phyloP scores from a whole-genome alignment of 2,888 invertebrate species.

The Diachrysia chrysitis region DNA sequence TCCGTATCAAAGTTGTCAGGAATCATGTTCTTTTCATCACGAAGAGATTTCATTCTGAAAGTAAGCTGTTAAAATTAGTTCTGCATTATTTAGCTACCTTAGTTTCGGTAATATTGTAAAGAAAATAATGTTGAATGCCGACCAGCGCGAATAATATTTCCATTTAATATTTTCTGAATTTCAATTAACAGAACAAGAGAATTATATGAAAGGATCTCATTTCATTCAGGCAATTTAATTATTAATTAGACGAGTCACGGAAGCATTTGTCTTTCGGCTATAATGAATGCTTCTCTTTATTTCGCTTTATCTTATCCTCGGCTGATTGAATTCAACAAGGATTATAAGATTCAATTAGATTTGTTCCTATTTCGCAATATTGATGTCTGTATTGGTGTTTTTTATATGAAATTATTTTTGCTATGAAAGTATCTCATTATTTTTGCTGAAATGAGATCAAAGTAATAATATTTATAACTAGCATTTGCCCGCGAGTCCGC shows the following conservation, averaged over 20 bases:
- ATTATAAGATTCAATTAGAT: constrained; percentile 13
- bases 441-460: background rate
- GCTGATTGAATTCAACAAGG: constrained; percentile 23
- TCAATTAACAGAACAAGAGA: background rate
- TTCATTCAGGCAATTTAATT: constrained; percentile 24
- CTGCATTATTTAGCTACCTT: background rate
- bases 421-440: background rate
- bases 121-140: background rate
- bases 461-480: background rate
- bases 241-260: constrained; percentile 13
- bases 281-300: constrained; percentile 32
- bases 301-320: constrained; percentile 19
- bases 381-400: background rate
- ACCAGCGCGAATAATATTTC: background rate
- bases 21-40: constrained; percentile 87
- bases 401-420: background rate
- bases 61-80: background rate
- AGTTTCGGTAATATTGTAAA: background rate
- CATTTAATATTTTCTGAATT: background rate
- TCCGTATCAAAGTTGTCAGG: constrained; percentile 87
- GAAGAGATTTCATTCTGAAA: constrained; percentile 86
- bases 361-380: background rate
- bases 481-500: too few relatives aligned
- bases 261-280: constrained; percentile 29
- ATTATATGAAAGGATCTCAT: constrained; percentile 4